phyloP scores from a whole-genome alignment of 2,113 vertebrate species.

The Hymenochirus boettgeri region DNA sequence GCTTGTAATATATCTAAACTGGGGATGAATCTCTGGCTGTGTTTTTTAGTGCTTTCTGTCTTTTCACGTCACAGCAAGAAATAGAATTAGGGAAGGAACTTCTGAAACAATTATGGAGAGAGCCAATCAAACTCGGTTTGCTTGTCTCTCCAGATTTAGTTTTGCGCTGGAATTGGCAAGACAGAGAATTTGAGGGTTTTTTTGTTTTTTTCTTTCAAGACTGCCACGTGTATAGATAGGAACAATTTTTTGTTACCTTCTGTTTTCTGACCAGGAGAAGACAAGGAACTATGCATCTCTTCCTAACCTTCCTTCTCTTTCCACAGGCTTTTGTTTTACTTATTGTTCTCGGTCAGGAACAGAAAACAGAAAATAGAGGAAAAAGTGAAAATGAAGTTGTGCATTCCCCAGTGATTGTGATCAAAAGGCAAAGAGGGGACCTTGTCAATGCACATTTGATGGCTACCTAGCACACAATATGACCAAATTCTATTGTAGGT shows the following conservation, averaged over 20 bases:
- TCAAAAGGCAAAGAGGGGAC: slow-evolving; percentile 79
- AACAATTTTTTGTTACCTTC: no score
- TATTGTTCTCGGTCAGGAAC: slow-evolving; percentile 18
- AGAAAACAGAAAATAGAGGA: slow-evolving; percentile 37
- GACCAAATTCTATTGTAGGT: slow-evolving; percentile 94
- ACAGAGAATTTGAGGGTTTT: slow-evolving; percentile 6
- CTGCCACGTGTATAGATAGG: slow-evolving; percentile 72
- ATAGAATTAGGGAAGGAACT: not conserved
- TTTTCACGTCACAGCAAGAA: not conserved
- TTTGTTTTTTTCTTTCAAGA: slow-evolving; percentile 31
- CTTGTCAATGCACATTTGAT: slow-evolving; percentile 86
- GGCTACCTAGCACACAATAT: slow-evolving; percentile 80
- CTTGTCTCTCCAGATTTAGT: not conserved
- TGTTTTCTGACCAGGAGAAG: not conserved
- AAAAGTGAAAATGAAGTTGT: slow-evolving; percentile 76
- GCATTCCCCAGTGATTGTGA: slow-evolving; percentile 73
- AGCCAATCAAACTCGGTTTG: slow-evolving; percentile 5
- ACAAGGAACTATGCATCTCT: slow-evolving; percentile 38
- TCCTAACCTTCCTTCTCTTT: slow-evolving; percentile 28
- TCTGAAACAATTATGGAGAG: not conserved
- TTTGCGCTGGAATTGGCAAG: not conserved
- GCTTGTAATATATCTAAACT: slow-evolving; percentile 14
- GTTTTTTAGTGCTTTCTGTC: not conserved
- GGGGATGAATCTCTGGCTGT: not conserved
- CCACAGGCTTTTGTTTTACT: slow-evolving; percentile 47